Percentiles rank a stretch among this genome's conserved stretches.
phyloP scores from a whole-genome alignment of 2,113 vertebrate genomes.

The Grammomys dolichurus region DNA sequence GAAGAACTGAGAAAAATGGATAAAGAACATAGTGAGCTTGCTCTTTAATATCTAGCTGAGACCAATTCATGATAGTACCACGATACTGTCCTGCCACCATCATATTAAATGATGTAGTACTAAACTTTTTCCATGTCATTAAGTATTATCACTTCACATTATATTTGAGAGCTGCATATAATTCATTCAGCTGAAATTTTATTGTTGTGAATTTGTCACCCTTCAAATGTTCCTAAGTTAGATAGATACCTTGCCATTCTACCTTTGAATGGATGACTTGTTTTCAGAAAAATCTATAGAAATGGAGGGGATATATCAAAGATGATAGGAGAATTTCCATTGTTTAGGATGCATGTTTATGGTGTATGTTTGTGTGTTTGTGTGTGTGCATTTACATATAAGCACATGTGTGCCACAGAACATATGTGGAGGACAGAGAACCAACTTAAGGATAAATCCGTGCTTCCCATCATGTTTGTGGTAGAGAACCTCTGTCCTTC shows the following conservation, averaged over 20 bases:
- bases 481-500: background rate
- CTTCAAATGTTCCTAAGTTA: background rate
- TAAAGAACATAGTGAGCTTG: background rate
- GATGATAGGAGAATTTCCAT: background rate
- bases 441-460: background rate
- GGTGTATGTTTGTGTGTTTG: background rate
- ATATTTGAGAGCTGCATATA: constrained; percentile 18
- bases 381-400: background rate
- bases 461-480: background rate
- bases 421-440: background rate
- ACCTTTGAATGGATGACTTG: background rate
- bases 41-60: background rate
- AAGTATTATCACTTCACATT: constrained; percentile 41
- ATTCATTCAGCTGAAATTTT: constrained; percentile 12
- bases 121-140: constrained; percentile 7
- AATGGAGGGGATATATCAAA: background rate
- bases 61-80: background rate
- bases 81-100: fast-evolving
- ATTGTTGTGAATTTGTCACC: background rate
- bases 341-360: background rate
- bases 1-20: background rate
- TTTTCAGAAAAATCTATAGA: background rate
- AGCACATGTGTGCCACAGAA: background rate
- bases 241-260: background rate
- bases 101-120: background rate